These are phyloP conservation scores for Apogon talboti DNA, from an alignment of 2,797 vertebrate species.

Conservation along the genomic window DNA sequence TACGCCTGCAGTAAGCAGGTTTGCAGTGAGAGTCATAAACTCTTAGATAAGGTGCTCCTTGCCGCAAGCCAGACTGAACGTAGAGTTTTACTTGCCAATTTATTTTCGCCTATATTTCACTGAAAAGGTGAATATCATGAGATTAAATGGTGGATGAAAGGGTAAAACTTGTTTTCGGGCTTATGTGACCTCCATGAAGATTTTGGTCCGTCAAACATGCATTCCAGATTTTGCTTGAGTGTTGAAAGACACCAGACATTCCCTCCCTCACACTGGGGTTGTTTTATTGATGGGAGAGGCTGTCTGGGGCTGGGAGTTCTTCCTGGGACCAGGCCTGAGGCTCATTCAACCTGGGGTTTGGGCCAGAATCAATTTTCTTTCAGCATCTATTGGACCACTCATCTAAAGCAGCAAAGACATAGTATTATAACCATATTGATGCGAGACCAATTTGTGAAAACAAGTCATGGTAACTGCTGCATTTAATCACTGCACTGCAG, in stretches of 20 bases:
- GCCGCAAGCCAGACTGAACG: conserved; percentile 1
- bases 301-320: conserved; percentile 27
- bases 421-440: conserved; percentile 5
- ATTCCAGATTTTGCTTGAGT: background rate
- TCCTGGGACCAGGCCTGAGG: conserved; percentile 36
- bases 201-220: background rate
- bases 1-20: conserved; percentile 34
- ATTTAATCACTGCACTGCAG: conserved; percentile 16
- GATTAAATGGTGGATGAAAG: conserved; percentile 2
- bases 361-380: conserved; percentile 44
- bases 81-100: background rate
- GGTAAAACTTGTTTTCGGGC: background rate
- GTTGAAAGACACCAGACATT: conserved; percentile 18
- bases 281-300: conserved; percentile 58
- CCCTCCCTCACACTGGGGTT: conserved; percentile 23
- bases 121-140: conserved; percentile 7
- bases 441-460: conserved; percentile 8
- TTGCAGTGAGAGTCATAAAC: conserved; percentile 11
- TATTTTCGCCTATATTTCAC: conserved; percentile 19
- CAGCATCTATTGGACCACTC: conserved; percentile 14
- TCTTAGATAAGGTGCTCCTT: conserved; percentile 22
- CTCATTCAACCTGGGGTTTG: conserved; percentile 20
- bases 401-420: conserved; percentile 20
- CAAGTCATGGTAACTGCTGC: conserved; percentile 4
- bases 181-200: background rate